Evolutionary conservation across 1,140 invertebrate genomes (phyloP).

Genomic region (Aphelenchoides fujianensis): DNA sequence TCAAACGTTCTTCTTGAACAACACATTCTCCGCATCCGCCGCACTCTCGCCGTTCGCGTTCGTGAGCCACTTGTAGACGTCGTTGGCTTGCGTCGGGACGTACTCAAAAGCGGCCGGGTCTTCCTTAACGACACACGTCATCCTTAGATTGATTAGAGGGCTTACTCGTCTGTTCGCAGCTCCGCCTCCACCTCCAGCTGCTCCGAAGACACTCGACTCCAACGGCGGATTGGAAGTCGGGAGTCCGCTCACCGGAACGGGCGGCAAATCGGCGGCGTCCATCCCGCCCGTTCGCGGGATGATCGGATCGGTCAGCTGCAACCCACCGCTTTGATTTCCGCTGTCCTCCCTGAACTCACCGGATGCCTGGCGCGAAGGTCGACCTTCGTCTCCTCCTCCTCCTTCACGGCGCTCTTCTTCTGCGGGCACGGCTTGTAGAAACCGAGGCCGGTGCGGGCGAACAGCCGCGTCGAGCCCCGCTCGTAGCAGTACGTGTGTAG

Average conservation of each 20-base stretch:
- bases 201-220: neutral
- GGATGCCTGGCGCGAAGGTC: constrained; percentile 10
- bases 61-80: constrained; percentile 12
- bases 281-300: neutral
- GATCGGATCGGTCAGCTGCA: constrained; percentile 17
- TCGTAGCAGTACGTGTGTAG: constrained; percentile 31
- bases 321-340: neutral
- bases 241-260: neutral
- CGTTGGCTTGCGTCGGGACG: neutral
- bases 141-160: neutral
- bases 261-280: neutral
- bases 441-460: constrained; percentile 5
- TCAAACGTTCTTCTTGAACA: constrained; percentile 16
- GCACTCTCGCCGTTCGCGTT: neutral
- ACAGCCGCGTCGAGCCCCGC: constrained; percentile 17
- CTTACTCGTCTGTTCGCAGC: neutral
- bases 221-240: constrained; percentile 1
- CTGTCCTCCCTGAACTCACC: neutral
- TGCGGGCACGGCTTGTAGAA: constrained; percentile 32
- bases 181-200: no score
- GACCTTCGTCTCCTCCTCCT: neutral
- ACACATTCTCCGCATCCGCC: constrained; percentile 1
- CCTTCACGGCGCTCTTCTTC: constrained; percentile 23
- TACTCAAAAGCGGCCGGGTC: neutral
- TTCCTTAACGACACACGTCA: neutral